These are phyloP conservation scores for Saccostrea cuccullata DNA, from an alignment of 1,140 invertebrate species.

Conservation along the genomic window DNA sequence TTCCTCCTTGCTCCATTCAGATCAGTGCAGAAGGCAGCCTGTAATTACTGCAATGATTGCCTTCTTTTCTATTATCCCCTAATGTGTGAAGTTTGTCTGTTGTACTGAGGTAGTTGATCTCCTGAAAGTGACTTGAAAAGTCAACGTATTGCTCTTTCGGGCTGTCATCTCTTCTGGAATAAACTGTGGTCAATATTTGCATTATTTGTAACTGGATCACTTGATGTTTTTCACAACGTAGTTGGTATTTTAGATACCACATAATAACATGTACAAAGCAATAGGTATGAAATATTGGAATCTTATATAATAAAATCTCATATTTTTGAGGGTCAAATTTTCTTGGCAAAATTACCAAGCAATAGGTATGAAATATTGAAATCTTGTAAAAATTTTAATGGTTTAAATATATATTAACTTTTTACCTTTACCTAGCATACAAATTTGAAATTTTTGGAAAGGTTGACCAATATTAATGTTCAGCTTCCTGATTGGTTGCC, in stretches of 20 bases:
- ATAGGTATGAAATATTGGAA: no score
- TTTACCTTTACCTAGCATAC: no score
- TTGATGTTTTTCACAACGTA: not conserved
- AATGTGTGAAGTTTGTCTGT: not conserved
- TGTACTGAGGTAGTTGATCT: constrained; percentile 7
- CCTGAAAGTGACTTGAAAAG: constrained; percentile 22
- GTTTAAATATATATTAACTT: no score
- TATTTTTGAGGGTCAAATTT: no score
- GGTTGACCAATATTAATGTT: no score
- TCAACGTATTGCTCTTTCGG: not conserved
- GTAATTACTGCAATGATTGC: constrained; percentile 2
- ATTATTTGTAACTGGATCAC: not conserved
- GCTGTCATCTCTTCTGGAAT: not conserved
- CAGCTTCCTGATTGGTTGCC: no score
- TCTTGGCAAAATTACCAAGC: no score
- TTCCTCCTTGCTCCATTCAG: not conserved
- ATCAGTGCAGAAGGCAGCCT: not conserved
- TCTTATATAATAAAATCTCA: no score
- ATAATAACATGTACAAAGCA: no score
- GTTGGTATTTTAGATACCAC: not conserved
- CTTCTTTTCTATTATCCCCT: not conserved
- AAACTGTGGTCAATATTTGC: not conserved
- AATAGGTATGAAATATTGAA: no score
- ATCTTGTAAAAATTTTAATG: no score
- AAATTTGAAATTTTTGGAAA: no score